Conservation (phyloP, 2,797 vertebrate genomes). For the Pipistrellus pygmaeus region DNA sequence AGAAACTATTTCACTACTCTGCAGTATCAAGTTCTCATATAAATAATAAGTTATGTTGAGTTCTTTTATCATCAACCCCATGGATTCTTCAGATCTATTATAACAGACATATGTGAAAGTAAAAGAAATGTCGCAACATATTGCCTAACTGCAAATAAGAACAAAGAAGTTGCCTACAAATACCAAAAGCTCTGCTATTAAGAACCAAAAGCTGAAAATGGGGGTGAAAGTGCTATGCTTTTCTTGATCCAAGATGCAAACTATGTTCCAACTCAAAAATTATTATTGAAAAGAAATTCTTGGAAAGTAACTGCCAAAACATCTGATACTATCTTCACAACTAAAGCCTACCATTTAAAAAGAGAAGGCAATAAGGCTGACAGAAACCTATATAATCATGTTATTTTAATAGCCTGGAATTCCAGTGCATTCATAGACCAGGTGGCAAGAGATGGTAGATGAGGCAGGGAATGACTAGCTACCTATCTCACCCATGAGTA, state of each 20-base stretch:
- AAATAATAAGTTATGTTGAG: constrained; percentile 18
- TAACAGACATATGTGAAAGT: background rate
- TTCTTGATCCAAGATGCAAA: constrained; percentile 47
- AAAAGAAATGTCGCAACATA: constrained; percentile 57
- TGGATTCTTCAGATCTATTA: constrained; percentile 38
- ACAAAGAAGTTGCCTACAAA: constrained; percentile 36
- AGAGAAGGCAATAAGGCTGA: constrained; percentile 32
- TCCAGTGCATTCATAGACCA: background rate
- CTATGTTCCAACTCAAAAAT: constrained; percentile 53
- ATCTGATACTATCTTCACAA: constrained; percentile 35
- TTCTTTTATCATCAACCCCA: constrained; percentile 26
- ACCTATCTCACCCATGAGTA: constrained; percentile 2
- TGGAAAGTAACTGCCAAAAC: constrained; percentile 56
- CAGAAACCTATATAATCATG: background rate
- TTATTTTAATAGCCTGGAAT: constrained; percentile 25
- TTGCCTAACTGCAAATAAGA: constrained; percentile 44
- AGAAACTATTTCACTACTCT: constrained; percentile 43
- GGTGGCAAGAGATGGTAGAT: constrained; percentile 10
- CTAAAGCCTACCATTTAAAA: constrained; percentile 47
- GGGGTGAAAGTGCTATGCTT: background rate
- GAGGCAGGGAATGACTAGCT: constrained; percentile 2
- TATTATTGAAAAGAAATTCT: constrained; percentile 61
- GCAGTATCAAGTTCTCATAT: constrained; percentile 12
- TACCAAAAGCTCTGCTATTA: constrained; percentile 64
- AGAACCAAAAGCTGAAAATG: constrained; percentile 53